Percentiles rank a stretch among this genome's conserved stretches.
Conservation (phyloP, 2,888 invertebrate species). For the Anarsia innoxiella region DNA sequence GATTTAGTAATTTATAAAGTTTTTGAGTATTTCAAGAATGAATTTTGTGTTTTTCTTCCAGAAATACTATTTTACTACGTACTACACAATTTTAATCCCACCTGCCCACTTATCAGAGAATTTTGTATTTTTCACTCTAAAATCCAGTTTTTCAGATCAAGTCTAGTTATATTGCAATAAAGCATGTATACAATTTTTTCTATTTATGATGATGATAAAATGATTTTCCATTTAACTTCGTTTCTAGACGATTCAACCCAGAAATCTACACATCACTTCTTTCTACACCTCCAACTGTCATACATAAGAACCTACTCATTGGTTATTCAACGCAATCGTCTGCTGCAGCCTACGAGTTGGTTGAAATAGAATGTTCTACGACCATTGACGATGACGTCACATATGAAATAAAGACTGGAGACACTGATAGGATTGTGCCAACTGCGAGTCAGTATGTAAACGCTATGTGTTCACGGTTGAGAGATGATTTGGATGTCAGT, state of each 20-base stretch:
- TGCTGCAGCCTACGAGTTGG: constrained; percentile 55
- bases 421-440: constrained; percentile 45
- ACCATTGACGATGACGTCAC: constrained; percentile 43
- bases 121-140: no score
- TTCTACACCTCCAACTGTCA: constrained; percentile 44
- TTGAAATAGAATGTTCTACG: constrained; percentile 54
- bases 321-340: constrained; percentile 53
- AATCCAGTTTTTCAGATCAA: no score
- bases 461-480: constrained; percentile 53
- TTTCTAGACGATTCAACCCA: constrained; percentile 44
- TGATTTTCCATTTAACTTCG: background rate
- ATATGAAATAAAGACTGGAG: constrained; percentile 49
- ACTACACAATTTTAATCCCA: no score
- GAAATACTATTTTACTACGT: no score
- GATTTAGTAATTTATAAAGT: no score
- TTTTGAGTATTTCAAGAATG: no score
- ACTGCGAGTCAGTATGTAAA: constrained; percentile 57
- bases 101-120: no score
- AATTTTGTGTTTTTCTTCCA: no score
- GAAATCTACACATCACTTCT: constrained; percentile 39
- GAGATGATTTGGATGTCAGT: constrained; percentile 53
- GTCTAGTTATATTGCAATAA: no score
- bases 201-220: background rate
- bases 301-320: constrained; percentile 58
- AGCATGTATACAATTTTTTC: background rate